A percentile compares a stretch with the other conserved stretches of the same genome.
Conservation (phyloP, 2,797 vertebrate species). For the Crocidura indochinensis region DNA sequence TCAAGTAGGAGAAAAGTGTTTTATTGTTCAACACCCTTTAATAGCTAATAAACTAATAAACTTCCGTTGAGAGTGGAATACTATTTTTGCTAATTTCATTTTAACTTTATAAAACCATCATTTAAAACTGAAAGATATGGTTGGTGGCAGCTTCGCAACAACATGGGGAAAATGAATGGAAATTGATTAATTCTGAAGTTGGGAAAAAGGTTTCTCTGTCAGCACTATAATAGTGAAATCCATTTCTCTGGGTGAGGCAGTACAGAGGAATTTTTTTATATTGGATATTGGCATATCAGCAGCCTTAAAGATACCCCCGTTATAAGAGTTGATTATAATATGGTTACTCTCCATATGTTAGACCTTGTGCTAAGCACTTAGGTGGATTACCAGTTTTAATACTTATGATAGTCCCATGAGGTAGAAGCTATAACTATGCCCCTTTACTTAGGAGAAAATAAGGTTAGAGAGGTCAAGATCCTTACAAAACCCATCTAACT, state of each 20-base stretch:
- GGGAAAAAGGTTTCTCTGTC: conserved; percentile 41
- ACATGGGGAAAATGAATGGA: conserved; percentile 61
- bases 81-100: conserved; percentile 75
- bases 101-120: conserved; percentile 62
- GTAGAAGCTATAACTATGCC: conserved; percentile 44
- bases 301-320: conserved; percentile 61
- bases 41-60: background rate
- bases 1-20: background rate
- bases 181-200: conserved; percentile 70
- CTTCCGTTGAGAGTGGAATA: conserved; percentile 58
- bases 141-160: conserved; percentile 48
- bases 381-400: conserved; percentile 8
- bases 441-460: conserved; percentile 64
- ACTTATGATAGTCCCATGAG: conserved; percentile 20
- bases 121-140: conserved; percentile 49
- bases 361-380: conserved; percentile 52
- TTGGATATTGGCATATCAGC: conserved; percentile 56
- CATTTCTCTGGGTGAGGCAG: conserved; percentile 63
- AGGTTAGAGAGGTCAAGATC: conserved; percentile 64
- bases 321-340: conserved; percentile 60
- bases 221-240: conserved; percentile 63
- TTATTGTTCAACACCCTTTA: conserved; percentile 20
- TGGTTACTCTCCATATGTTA: conserved; percentile 13
- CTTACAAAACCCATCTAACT: conserved; percentile 24
- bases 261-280: conserved; percentile 36